phyloP scores from a whole-genome alignment of 2,113 vertebrate species.

The Heloderma charlesbogerti region DNA sequence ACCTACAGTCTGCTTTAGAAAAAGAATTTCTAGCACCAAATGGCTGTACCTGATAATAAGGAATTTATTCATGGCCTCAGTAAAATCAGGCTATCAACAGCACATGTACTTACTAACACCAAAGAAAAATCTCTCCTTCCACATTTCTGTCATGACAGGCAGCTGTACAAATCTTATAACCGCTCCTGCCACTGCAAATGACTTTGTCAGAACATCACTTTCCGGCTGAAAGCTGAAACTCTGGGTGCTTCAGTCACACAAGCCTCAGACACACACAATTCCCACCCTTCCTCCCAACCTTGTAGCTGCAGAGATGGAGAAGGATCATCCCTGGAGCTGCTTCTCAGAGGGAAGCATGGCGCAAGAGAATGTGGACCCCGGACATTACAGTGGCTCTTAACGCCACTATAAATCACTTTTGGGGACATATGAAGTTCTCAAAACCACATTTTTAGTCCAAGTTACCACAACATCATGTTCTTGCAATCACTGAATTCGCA shows the following conservation, averaged over 20 bases:
- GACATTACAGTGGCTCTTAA: neutral
- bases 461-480: neutral
- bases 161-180: conserved; percentile 5
- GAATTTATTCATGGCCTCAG: neutral
- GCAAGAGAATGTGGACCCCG: neutral
- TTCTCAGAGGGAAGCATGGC: neutral
- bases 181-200: neutral
- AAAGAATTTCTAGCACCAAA: neutral
- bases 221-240: conserved; percentile 8
- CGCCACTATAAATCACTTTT: neutral
- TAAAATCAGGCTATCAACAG: neutral
- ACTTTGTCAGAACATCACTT: neutral
- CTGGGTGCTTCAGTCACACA: neutral
- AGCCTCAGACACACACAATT: neutral
- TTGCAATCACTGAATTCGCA: neutral
- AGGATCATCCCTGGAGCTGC: neutral
- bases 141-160: neutral
- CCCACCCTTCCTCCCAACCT: neutral
- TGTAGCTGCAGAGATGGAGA: neutral
- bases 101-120: neutral
- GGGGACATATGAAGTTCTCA: neutral
- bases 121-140: conserved; percentile 10
- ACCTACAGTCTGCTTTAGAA: neutral
- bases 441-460: neutral
- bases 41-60: neutral